These are phyloP conservation scores for Phortica okadai DNA, from an alignment of 2,888 invertebrate species.

Conservation along the genomic window DNA sequence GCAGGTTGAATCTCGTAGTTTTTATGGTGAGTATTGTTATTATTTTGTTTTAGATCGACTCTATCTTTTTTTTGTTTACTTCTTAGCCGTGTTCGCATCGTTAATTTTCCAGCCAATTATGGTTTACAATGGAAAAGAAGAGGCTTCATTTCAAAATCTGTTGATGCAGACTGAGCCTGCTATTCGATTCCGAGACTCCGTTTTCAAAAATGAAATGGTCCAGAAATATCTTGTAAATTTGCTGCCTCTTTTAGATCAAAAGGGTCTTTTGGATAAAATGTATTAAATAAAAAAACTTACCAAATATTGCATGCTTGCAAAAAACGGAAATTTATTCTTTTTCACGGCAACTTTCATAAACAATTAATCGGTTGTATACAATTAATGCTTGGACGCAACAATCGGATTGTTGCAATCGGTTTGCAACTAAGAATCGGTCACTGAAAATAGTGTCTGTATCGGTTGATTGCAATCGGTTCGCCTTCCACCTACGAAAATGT, in stretches of 20 bases:
- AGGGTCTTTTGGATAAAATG: slow-evolving; percentile 27
- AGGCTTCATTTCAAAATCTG: slow-evolving; percentile 1
- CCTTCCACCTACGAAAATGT: too few relatives aligned
- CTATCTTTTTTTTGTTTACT: not conserved
- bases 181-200: slow-evolving; percentile 3
- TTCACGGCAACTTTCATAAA: too few relatives aligned
- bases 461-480: too few relatives aligned
- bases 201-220: slow-evolving; percentile 3
- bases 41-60: not conserved
- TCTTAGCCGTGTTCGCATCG: not conserved
- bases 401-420: too few relatives aligned
- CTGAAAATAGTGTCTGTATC: too few relatives aligned
- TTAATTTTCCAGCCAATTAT: slow-evolving; percentile 23
- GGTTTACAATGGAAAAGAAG: slow-evolving; percentile 25
- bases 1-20: slow-evolving; percentile 52
- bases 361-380: too few relatives aligned
- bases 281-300: not conserved
- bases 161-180: not conserved
- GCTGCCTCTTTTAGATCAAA: slow-evolving; percentile 12
- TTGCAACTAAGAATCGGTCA: too few relatives aligned
- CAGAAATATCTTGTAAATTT: not conserved
- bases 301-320: slow-evolving; percentile 4
- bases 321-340: not conserved
- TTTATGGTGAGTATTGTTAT: slow-evolving; percentile 44
- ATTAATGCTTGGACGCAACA: too few relatives aligned